phyloP scores from a whole-genome alignment of 2,113 vertebrate species.

The Gadus macrocephalus region DNA sequence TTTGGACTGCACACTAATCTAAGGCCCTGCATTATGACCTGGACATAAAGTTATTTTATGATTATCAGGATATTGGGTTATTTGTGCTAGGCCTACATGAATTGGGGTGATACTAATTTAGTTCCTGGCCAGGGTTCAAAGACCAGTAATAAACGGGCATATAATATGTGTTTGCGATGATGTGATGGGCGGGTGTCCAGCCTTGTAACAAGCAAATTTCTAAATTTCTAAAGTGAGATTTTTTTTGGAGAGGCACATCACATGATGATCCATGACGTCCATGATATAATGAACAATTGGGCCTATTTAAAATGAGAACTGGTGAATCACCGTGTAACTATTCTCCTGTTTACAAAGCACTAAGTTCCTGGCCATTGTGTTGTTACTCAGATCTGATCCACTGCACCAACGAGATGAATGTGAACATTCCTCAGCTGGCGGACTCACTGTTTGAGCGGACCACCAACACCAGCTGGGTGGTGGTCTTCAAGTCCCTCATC shows the following conservation, averaged over 20 bases:
- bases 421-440: slow-evolving; percentile 97
- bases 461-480: slow-evolving; percentile 97
- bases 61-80: no score
- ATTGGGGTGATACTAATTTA: no score
- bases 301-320: not conserved
- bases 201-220: not conserved
- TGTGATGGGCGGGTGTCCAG: not conserved
- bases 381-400: slow-evolving; percentile 88
- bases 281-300: not conserved
- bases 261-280: no score
- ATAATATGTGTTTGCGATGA: not conserved
- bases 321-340: not conserved
- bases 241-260: not conserved
- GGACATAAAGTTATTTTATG: no score
- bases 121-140: not conserved
- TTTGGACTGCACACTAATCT: no score
- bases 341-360: not conserved
- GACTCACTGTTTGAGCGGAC: slow-evolving; percentile 96
- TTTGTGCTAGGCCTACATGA: no score
- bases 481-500: slow-evolving; percentile 97
- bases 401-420: slow-evolving; percentile 97
- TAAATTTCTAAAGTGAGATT: no score
- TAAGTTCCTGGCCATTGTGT: not conserved
- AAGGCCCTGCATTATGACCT: no score
- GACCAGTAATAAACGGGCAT: not conserved